These are phyloP conservation scores for Torymus tubicola DNA, from an alignment of 2,888 invertebrate genomes.

Conservation along the genomic window DNA sequence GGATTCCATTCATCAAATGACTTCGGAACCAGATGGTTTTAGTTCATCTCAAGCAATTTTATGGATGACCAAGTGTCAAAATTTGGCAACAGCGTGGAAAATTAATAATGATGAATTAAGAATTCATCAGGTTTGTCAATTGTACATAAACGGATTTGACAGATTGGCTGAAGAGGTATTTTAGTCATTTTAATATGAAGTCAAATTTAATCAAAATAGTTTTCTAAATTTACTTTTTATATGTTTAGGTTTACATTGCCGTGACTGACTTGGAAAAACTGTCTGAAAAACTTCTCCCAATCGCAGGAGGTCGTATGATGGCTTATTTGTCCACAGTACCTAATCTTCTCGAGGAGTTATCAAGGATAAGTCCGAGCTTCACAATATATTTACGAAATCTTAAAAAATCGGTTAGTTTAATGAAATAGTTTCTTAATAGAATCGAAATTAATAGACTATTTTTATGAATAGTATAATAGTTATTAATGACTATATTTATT, in stretches of 20 bases:
- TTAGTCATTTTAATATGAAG: slow-evolving; percentile 12
- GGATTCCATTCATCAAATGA: slow-evolving; percentile 83
- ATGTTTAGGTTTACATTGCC: slow-evolving; percentile 82
- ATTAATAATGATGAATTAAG: slow-evolving; percentile 85
- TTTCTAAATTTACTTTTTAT: slow-evolving; percentile 54
- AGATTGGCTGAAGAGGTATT: slow-evolving; percentile 80
- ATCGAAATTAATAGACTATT: no score
- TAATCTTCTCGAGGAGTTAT: slow-evolving; percentile 82
- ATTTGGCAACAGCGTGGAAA: slow-evolving; percentile 87
- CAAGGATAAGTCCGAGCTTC: slow-evolving; percentile 86
- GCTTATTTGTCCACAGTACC: slow-evolving; percentile 81
- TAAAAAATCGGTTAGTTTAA: slow-evolving; percentile 73
- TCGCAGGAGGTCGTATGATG: slow-evolving; percentile 89
- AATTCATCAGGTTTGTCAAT: slow-evolving; percentile 85
- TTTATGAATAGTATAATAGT: no score
- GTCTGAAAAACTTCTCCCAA: slow-evolving; percentile 84
- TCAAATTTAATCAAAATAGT: no score
- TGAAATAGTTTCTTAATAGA: no score
- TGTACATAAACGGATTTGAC: slow-evolving; percentile 80
- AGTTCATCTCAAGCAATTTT: slow-evolving; percentile 77
- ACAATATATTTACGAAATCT: slow-evolving; percentile 84
- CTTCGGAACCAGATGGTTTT: slow-evolving; percentile 77
- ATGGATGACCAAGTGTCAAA: slow-evolving; percentile 86
- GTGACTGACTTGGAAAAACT: slow-evolving; percentile 84
- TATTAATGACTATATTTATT: neutral